Conservation (phyloP, 2,113 vertebrate genomes). For the Aphelocoma coerulescens region DNA sequence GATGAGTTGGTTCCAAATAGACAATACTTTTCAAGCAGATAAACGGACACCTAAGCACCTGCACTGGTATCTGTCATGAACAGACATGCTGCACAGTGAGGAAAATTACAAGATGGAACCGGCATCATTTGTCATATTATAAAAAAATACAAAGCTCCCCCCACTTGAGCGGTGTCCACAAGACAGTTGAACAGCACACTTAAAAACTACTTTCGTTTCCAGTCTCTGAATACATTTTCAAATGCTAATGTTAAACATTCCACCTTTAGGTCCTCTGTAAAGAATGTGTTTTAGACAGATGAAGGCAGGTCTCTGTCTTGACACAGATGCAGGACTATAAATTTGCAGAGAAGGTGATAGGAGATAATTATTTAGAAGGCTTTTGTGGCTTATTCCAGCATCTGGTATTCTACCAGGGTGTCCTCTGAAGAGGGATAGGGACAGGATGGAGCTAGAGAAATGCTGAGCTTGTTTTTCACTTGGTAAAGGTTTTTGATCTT, state of each 20-base stretch:
- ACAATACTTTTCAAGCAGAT: conserved; percentile 54
- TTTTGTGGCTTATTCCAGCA: conserved; percentile 1
- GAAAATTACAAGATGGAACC: conserved; percentile 31
- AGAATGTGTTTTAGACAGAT: background rate
- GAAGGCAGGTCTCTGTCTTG: conserved; percentile 5
- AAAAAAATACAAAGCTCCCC: background rate
- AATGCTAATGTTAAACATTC: background rate
- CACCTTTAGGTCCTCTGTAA: background rate
- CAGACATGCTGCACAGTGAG: conserved; percentile 33
- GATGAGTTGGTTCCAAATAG: conserved; percentile 49
- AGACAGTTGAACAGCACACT: background rate
- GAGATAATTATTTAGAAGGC: conserved; percentile 3
- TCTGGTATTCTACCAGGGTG: background rate
- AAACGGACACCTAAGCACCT: conserved; percentile 48
- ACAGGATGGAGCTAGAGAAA: background rate
- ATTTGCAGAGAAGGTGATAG: background rate
- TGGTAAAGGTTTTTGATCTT: background rate
- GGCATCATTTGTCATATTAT: conserved; percentile 46
- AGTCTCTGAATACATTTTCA: background rate
- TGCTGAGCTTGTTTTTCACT: conserved; percentile 16
- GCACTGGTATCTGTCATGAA: conserved; percentile 54
- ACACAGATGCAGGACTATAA: background rate
- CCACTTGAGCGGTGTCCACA: background rate
- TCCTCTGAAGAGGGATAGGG: background rate
- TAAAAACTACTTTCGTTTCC: background rate